Evolutionary conservation across 2,113 vertebrate species (phyloP).

Genomic region (Picathartes gymnocephalus): DNA sequence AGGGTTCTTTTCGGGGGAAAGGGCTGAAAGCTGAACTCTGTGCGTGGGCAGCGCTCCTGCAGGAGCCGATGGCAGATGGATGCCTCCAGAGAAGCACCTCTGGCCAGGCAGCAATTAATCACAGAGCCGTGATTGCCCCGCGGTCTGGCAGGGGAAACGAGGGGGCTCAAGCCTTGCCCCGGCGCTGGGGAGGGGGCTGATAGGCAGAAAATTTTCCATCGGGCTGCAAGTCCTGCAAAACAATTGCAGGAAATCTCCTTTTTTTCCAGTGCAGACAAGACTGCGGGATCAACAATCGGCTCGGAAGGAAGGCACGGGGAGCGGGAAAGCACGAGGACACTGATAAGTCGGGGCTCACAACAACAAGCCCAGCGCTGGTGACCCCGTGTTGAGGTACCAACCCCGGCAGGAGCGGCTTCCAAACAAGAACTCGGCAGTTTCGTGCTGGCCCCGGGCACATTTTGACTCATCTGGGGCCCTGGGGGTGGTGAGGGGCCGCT

Average conservation of each 20-base stretch:
- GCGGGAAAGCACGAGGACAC: constrained; percentile 35
- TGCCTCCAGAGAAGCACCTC: not conserved
- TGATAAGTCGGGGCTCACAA: constrained; percentile 56
- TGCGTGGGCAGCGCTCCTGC: not conserved
- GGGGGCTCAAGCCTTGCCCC: not conserved
- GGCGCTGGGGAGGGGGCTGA: not conserved
- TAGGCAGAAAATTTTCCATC: not conserved
- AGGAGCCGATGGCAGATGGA: not conserved
- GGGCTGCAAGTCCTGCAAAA: constrained; percentile 45
- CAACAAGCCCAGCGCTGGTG: not conserved
- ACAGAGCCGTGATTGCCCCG: not conserved
- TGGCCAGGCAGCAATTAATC: not conserved
- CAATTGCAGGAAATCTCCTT: constrained; percentile 77
- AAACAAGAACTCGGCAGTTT: not conserved
- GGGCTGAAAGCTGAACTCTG: not conserved
- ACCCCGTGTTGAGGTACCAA: not conserved
- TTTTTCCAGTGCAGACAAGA: constrained; percentile 29
- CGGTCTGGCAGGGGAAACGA: constrained; percentile 4
- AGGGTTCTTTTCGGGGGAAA: not conserved
- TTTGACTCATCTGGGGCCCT: rapidly evolving
- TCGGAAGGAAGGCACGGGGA: constrained; percentile 74
- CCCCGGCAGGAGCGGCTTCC: not conserved
- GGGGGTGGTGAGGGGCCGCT: not conserved
- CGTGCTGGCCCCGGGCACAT: not conserved
- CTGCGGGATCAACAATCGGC: constrained; percentile 62